Base-by-base conservation (phyloP, 2,113 vertebrate genomes). In the Girardinichthys multiradiatus region DNA sequence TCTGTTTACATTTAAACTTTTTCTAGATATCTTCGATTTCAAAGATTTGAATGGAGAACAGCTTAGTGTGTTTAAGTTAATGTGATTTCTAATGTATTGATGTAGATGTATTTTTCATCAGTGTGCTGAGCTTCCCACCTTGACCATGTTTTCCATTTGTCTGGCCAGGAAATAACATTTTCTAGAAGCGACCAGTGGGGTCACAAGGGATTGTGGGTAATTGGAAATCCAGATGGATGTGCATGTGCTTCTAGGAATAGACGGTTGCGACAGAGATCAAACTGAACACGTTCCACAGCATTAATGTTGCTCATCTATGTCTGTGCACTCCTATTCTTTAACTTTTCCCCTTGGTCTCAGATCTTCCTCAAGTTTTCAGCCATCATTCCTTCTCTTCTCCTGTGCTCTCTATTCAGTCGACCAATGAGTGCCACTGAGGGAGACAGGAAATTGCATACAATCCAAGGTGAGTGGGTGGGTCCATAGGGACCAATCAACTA, bases 151-250 rank as follows among this genome's bases (percentile, higher is more conserved):
- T 76, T 79, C 65, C 86, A 74, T 90, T 87, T 82, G 83, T 88
- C 83, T 87, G 86, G 80, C 84, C 85, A 89, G 91, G 89, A 92
- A 92, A 91, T 87, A 90, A 90, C 89, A 90, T 89, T 91, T 79
- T 85, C 74, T 63, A 61, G 73, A 86, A 35, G 64, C 68, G 2
- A 80, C 58, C 39, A 59, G 76, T 58, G 65, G 77, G 80, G 84
- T 86, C 89, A 89, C 87, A 68, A 59, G 87, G 89, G 92, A 90
- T 88, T 89, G 75, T 86, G 89, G 87, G 88, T 91, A 92, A 93
- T 90, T 91, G 90, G 84, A 90, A 90, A 92, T 91, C 90, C 90
- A 92, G 90, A 93, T 92, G 92, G 87, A 89, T 82, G 73, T 73
- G 86, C 90, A 92, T 86, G 90, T 82, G 81, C 79, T 89, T 87